Conservation (phyloP, 37 sponge, comb jelly and placozoan genomes). For the Mnemiopsis leidyi region DNA sequence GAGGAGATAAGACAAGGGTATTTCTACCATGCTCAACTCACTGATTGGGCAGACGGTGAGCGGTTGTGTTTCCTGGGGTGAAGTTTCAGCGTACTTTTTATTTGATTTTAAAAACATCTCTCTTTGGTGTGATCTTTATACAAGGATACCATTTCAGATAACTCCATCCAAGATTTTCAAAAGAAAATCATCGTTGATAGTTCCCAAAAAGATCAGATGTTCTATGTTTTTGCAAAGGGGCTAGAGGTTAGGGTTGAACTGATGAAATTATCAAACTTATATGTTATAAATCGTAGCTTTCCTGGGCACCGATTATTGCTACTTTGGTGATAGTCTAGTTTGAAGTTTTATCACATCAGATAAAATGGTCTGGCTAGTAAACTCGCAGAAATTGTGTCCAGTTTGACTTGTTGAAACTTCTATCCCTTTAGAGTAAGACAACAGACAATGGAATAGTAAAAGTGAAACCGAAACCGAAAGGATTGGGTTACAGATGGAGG, state of each 20-base stretch:
- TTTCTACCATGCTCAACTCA: slow-evolving; percentile 47
- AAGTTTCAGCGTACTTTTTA: no score
- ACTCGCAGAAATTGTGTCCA: no score
- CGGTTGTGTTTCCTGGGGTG: no score
- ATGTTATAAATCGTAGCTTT: no score
- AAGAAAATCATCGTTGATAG: slow-evolving; percentile 2
- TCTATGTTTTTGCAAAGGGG: slow-evolving; percentile 20
- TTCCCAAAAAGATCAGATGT: not conserved
- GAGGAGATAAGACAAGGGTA: slow-evolving; percentile 18
- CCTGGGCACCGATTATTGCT: no score
- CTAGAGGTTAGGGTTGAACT: not conserved
- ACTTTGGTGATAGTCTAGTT: no score
- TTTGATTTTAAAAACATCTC: no score
- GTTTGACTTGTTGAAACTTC: no score
- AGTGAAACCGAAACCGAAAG: slow-evolving; percentile 60
- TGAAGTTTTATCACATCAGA: no score
- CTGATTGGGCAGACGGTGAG: slow-evolving; percentile 62
- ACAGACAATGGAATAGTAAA: slow-evolving; percentile 40
- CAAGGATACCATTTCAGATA: slow-evolving; percentile 1
- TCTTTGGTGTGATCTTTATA: no score
- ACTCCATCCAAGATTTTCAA: not conserved
- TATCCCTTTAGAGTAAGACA: not conserved
- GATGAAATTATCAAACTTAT: no score
- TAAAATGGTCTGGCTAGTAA: no score
- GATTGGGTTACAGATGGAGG: slow-evolving; percentile 61